These are phyloP conservation scores for Salvelinus namaycush DNA, from an alignment of 2,113 vertebrate genomes.

Conservation along the genomic window DNA sequence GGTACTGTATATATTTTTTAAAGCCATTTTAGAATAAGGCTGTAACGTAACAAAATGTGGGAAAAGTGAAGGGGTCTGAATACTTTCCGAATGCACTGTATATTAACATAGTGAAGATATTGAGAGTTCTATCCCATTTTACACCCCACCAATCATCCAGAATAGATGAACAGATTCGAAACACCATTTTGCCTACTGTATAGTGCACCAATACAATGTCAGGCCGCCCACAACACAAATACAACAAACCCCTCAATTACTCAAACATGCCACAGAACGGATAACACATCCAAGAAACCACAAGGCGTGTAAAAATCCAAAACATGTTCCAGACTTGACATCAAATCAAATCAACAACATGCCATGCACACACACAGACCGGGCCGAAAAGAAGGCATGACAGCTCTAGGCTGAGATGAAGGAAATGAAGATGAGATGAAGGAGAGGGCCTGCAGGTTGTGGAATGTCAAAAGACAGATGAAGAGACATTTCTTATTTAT, in stretches of 20 bases:
- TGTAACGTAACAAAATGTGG: no score
- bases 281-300: no score
- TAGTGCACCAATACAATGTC: neutral
- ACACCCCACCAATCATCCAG: neutral
- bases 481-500: slow-evolving; percentile 62
- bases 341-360: no score
- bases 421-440: slow-evolving; percentile 35
- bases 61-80: no score
- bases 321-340: no score
- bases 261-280: neutral
- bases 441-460: slow-evolving; percentile 30
- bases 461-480: slow-evolving; percentile 50
- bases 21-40: no score
- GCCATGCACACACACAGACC: neutral
- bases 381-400: slow-evolving; percentile 26
- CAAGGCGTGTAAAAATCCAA: no score
- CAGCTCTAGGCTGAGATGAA: slow-evolving; percentile 44
- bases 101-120: no score
- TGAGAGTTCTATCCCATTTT: neutral
- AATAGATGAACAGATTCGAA: neutral
- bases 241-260: neutral
- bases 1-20: neutral
- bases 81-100: no score
- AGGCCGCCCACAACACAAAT: neutral
- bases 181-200: neutral